phyloP scores from a whole-genome alignment of 2,113 vertebrate genomes.

The Otis tarda region DNA sequence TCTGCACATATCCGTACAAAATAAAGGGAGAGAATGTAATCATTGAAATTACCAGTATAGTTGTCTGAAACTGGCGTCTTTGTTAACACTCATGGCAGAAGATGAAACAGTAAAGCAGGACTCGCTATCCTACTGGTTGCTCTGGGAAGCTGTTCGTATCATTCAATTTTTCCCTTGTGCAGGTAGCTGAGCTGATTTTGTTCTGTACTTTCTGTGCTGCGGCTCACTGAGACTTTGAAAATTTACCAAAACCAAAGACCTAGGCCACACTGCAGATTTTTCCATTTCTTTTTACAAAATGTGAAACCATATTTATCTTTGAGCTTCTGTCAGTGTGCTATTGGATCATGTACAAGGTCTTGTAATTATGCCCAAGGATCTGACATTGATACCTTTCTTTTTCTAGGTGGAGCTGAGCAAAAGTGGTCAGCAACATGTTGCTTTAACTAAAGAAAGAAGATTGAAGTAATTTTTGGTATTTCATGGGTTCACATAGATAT shows the following conservation, averaged over 20 bases:
- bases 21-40: background rate
- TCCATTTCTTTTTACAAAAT: background rate
- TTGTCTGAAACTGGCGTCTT: background rate
- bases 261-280: background rate
- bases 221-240: background rate
- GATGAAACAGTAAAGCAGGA: background rate
- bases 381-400: background rate
- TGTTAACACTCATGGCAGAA: background rate
- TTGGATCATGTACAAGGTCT: background rate
- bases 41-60: background rate
- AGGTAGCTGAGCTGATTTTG: background rate
- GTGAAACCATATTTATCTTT: background rate
- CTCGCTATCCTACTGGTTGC: background rate
- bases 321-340: background rate
- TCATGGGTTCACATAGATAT: background rate
- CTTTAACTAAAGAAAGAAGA: background rate
- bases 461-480: background rate
- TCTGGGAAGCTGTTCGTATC: background rate
- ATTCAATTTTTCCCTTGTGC: background rate
- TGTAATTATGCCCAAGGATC: background rate
- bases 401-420: background rate
- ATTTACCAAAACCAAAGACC: background rate
- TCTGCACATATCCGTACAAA: background rate
- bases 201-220: background rate
- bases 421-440: background rate